phyloP scores from a whole-genome alignment of 2,113 vertebrate genomes.

The Rhegmatorhina hoffmannsi region DNA sequence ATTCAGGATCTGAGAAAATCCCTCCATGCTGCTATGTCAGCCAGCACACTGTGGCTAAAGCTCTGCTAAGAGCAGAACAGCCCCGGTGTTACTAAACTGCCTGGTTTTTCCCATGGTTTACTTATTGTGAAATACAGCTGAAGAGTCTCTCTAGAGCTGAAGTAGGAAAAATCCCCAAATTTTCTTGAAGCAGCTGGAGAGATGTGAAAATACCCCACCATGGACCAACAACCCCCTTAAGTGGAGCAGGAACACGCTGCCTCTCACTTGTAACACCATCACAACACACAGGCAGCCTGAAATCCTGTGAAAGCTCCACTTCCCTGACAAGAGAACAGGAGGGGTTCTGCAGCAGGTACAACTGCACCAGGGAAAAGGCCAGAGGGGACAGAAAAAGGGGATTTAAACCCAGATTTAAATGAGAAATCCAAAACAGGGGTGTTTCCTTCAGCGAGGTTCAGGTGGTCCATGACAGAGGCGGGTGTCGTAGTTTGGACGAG shows the following conservation, averaged over 20 bases:
- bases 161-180: background rate
- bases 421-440: background rate
- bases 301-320: background rate
- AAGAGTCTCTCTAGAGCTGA: background rate
- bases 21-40: background rate
- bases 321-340: background rate
- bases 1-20: slow-evolving; percentile 27
- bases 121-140: background rate
- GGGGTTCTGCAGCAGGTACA: background rate
- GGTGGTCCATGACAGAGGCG: fast-evolving
- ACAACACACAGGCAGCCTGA: background rate
- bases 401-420: background rate
- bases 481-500: background rate
- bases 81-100: background rate
- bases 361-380: fast-evolving
- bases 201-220: background rate
- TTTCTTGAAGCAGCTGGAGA: background rate
- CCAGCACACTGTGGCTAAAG: background rate
- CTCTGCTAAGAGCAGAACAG: background rate
- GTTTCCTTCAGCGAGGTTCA: fast-evolving
- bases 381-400: background rate
- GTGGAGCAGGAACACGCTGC: fast-evolving
- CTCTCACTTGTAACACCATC: background rate
- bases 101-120: background rate
- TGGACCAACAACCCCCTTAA: background rate